A percentile compares a stretch with the other conserved stretches of the same genome.
Conservation (phyloP, 2,113 vertebrate species). For the Notarius quadriscutis region DNA sequence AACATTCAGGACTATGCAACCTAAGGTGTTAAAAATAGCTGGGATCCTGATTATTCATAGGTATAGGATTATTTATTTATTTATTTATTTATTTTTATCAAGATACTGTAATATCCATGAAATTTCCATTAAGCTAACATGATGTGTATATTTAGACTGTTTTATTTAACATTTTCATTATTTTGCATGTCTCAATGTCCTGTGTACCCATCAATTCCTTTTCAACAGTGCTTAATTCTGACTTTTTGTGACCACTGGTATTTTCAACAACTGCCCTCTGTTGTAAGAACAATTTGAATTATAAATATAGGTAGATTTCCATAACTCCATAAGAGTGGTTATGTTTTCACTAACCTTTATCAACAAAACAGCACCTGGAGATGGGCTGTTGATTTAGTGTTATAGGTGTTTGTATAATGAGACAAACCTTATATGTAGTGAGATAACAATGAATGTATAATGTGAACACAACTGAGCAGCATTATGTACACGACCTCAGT, state of each 20-base stretch:
- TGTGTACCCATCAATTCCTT: neutral
- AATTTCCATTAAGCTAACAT: constrained; percentile 1
- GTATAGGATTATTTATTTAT: no score
- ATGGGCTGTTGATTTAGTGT: neutral
- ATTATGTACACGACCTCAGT: neutral
- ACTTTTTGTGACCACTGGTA: neutral
- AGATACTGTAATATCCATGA: neutral
- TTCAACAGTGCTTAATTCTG: neutral
- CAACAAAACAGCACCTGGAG: neutral
- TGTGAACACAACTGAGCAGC: neutral
- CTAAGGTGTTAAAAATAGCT: neutral
- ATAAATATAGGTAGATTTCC: neutral
- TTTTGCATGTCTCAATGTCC: constrained; percentile 1
- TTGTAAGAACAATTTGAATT: neutral
- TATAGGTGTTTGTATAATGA: neutral
- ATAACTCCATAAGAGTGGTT: neutral
- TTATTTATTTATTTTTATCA: neutral
- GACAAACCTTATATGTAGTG: neutral
- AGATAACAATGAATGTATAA: neutral
- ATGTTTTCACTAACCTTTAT: neutral
- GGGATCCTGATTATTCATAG: neutral
- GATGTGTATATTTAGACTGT: neutral
- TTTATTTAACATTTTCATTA: neutral
- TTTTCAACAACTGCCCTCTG: neutral
- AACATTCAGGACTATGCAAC: neutral